Evolutionary conservation across 2,113 vertebrate species (phyloP).

Genomic region (Tyto alba): DNA sequence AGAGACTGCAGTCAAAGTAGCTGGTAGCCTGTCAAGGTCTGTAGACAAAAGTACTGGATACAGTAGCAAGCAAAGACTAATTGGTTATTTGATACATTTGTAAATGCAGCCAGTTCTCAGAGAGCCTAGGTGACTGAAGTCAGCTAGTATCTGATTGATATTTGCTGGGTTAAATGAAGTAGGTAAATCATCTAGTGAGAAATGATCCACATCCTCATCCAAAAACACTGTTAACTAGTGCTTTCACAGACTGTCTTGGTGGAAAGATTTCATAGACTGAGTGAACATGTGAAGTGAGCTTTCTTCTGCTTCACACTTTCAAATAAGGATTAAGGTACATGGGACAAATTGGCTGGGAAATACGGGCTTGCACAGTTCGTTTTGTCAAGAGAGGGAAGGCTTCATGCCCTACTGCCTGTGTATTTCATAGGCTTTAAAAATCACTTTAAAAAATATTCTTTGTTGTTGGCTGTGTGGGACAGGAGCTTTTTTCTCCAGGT

Average conservation of each 20-base stretch:
- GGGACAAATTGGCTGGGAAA: neutral
- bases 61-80: neutral
- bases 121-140: neutral
- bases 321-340: neutral
- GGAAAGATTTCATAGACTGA: neutral
- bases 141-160: neutral
- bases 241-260: neutral
- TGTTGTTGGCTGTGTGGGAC: neutral
- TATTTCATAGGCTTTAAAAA: neutral
- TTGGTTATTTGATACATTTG: neutral
- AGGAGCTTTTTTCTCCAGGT: neutral
- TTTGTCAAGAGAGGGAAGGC: neutral
- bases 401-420: neutral
- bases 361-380: neutral
- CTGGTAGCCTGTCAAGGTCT: neutral
- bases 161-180: neutral
- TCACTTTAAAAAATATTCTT: neutral
- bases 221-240: neutral
- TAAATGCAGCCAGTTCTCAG: rapidly evolving
- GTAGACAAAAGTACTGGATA: neutral
- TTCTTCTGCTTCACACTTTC: neutral
- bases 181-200: neutral
- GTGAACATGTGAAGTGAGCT: neutral
- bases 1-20: neutral
- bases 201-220: neutral